Base-by-base conservation (phyloP, 37 sponge, comb jelly and placozoan species). In the Halisarca cf. caerulea region DNA sequence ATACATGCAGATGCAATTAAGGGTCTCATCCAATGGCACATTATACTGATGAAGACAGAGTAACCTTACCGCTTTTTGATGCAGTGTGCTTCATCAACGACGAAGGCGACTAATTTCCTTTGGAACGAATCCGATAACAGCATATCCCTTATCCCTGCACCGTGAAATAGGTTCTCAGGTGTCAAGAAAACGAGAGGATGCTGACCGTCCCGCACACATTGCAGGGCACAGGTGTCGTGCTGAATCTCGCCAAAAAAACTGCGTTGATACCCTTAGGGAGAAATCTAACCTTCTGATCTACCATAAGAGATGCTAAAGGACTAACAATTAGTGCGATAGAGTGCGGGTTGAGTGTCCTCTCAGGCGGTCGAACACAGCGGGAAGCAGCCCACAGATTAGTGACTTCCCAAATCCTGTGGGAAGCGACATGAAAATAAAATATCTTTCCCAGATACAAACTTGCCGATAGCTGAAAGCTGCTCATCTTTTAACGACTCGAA, bases 381-480 rank as follows among this genome's bases (percentile, higher is more conserved):
- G 57, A 20, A 55, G 17, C 11, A 55, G 57, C 17, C 57, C 57
- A 17, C 17, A 55, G 11, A 17, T 55, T 55, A 55, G 17, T 17
- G 57, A 55, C 17, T 55, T 55, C 17, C 57, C 57, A 55, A 55
- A 55, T 20, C 57, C 57, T 20, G 57, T 55, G 11, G 57, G 57
- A 11, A 55, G n/a, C n/a, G n/a, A n/a, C n/a, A n/a, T n/a, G 77
- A 74, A 25, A 74, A 27, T 27, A 74, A 74, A 27, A 74, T 41
- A 33, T 66, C 11, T 35, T 66, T 66, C 33, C 68, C 68, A 35
- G 32, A 30, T 33, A 66, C 34, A 21, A 57, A 57, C 15, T 15
- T 20, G 18, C 58, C 58, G 18, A 57, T 20, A 57, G 58, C 15
- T 57, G 15, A 21, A 21, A 21, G 58, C 58, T 21, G 18, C 20